These are phyloP conservation scores for Augochlora pura DNA, from an alignment of 1,140 invertebrate genomes.

Conservation along the genomic window DNA sequence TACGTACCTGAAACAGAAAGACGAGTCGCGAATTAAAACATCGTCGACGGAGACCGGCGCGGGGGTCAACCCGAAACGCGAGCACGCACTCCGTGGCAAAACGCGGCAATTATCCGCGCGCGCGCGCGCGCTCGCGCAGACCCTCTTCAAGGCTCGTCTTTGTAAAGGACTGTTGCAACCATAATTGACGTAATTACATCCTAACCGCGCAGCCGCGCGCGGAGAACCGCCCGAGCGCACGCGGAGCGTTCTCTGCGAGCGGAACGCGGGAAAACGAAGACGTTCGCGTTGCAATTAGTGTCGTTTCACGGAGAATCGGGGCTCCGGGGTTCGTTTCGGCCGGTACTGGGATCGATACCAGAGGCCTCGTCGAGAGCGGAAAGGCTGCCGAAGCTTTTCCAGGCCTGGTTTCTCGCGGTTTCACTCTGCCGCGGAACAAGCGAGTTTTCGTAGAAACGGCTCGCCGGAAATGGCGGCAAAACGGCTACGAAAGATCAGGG, in stretches of 20 bases:
- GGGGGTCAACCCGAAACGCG: neutral
- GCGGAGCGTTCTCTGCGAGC: too few species aligned
- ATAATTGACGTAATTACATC: constrained; percentile 46
- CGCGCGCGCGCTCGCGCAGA: neutral
- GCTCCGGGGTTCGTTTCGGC: neutral
- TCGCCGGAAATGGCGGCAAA: too few species aligned
- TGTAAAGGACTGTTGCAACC: constrained; percentile 37
- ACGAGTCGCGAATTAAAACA: constrained; percentile 9
- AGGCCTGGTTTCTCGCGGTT: neutral
- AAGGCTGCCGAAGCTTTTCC: neutral
- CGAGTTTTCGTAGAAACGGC: too few species aligned
- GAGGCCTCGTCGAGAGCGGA: neutral
- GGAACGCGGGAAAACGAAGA: too few species aligned
- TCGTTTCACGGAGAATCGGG: neutral
- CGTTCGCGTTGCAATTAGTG: too few species aligned
- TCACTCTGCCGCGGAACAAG: too few species aligned
- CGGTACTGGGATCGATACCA: neutral
- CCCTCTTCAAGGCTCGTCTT: constrained; percentile 14
- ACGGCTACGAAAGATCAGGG: too few species aligned
- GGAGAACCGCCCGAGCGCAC: neutral
- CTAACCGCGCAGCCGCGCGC: constrained; percentile 27
- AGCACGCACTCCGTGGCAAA: neutral
- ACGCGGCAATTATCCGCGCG: constrained; percentile 30
- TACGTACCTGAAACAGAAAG: constrained; percentile 49
- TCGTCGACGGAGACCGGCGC: neutral